Evolutionary conservation across 1,140 invertebrate species (phyloP).

Genomic region (Wasmannia auropunctata): DNA sequence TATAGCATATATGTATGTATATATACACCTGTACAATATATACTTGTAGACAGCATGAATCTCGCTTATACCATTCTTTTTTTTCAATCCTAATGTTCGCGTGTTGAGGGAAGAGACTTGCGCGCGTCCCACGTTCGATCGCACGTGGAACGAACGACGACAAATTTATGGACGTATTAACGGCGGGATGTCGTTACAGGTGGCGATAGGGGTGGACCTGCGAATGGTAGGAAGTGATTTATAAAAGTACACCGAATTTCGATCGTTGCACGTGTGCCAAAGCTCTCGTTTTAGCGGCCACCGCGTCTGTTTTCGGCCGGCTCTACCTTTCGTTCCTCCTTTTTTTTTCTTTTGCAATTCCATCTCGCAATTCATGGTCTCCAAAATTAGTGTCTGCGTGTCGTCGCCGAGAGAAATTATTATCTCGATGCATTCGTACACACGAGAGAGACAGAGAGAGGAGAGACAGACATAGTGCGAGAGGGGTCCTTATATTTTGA

Average conservation of each 20-base stretch:
- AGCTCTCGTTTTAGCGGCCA: slow-evolving; percentile 45
- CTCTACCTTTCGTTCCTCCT: not conserved
- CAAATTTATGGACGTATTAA: slow-evolving; percentile 55
- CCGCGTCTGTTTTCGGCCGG: not conserved
- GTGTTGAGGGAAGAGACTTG: not conserved
- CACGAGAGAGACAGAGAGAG: not conserved
- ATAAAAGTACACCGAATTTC: slow-evolving; percentile 57
- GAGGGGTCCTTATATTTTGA: not conserved
- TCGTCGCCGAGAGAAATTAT: slow-evolving; percentile 42
- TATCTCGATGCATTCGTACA: slow-evolving; percentile 31
- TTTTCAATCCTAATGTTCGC: slow-evolving; percentile 5
- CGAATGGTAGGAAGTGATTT: slow-evolving; percentile 59
- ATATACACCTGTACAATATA: too few species aligned
- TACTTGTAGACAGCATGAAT: not conserved
- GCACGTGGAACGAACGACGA: slow-evolving; percentile 19
- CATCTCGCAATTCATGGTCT: slow-evolving; percentile 33
- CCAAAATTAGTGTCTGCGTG: slow-evolving; percentile 42
- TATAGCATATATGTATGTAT: not conserved
- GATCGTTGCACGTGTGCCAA: slow-evolving; percentile 52
- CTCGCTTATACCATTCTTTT: slow-evolving; percentile 2
- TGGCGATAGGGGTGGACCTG: slow-evolving; percentile 30
- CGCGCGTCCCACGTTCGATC: slow-evolving; percentile 12
- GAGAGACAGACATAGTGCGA: not conserved
- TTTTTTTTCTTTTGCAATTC: slow-evolving; percentile 20
- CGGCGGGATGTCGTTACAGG: slow-evolving; percentile 37